Evolutionary conservation across 2,888 invertebrate genomes (phyloP).

Genomic region (Subacronicta megacephala): DNA sequence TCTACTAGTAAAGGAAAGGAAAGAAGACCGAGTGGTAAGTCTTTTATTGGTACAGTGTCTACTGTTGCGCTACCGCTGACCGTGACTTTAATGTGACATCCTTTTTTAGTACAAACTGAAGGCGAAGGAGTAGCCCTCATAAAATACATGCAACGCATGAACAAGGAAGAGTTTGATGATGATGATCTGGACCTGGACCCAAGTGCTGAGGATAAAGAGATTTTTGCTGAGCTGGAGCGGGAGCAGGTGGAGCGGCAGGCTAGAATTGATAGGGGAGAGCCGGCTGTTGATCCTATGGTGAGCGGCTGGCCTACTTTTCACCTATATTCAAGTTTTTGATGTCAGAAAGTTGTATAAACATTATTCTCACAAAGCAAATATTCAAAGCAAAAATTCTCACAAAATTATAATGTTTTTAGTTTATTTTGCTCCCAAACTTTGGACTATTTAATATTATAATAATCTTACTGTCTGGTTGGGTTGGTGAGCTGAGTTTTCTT

Average conservation of each 20-base stretch:
- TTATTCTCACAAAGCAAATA: no score
- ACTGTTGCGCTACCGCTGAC: no score
- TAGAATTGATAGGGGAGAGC: conserved; percentile 82
- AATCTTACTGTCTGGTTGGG: no score
- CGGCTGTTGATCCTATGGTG: conserved; percentile 83
- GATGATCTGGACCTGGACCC: conserved; percentile 74
- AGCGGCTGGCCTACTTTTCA: conserved; percentile 12
- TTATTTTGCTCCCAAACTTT: no score
- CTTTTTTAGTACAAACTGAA: conserved; percentile 57
- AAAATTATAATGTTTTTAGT: no score
- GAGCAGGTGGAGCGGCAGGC: conserved; percentile 78
- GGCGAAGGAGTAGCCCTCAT: conserved; percentile 74
- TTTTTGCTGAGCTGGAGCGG: conserved; percentile 79
- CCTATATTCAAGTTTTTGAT: no score
- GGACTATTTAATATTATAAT: no score
- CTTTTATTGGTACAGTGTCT: background rate
- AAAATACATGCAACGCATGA: conserved; percentile 71
- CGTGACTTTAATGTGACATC: no score
- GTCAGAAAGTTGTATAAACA: no score
- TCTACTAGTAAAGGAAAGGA: conserved; percentile 37
- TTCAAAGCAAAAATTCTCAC: no score
- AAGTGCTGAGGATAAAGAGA: conserved; percentile 80
- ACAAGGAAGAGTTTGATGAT: conserved; percentile 56
- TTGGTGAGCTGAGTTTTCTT: no score
- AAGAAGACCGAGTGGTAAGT: conserved; percentile 57